These are phyloP conservation scores for Gandaritis pyraliata DNA, from an alignment of 2,888 invertebrate species.

Conservation along the genomic window DNA sequence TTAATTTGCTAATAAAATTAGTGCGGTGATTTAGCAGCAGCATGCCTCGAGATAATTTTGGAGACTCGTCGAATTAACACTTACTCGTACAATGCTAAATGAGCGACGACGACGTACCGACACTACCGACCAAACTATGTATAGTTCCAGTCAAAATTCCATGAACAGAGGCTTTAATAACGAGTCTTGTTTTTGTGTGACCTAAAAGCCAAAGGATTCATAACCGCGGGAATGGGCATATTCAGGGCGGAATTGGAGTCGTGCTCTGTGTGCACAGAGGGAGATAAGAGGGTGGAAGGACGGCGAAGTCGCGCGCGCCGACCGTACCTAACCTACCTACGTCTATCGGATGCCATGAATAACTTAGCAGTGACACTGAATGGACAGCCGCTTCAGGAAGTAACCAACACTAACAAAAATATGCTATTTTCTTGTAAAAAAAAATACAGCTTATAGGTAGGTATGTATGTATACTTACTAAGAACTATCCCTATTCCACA, in stretches of 20 bases:
- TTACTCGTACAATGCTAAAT: constrained; percentile 12
- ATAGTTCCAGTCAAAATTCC: constrained; percentile 11
- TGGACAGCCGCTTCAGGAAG: constrained; percentile 42
- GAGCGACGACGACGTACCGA: constrained; percentile 2
- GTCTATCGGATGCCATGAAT: constrained; percentile 66
- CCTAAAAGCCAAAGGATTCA: constrained; percentile 48
- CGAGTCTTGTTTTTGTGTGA: constrained; percentile 36
- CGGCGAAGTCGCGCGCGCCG: constrained; percentile 44
- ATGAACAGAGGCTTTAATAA: constrained; percentile 17
- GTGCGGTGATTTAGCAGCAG: background rate
- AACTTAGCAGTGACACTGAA: constrained; percentile 62
- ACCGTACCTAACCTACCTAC: constrained; percentile 12
- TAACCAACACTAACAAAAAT: constrained; percentile 3
- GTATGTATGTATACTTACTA: no score
- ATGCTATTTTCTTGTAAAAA: background rate
- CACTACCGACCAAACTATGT: constrained; percentile 9
- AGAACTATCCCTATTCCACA: no score
- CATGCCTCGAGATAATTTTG: constrained; percentile 7
- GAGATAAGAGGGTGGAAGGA: constrained; percentile 57
- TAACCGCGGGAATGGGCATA: constrained; percentile 53
- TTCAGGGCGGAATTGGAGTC: constrained; percentile 63
- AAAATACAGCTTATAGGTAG: background rate
- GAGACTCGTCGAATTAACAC: constrained; percentile 13
- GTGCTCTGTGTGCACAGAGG: constrained; percentile 63
- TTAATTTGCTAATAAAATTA: constrained; percentile 12